phyloP scores from a whole-genome alignment of 2,113 vertebrate species.

The Ciconia stormi region DNA sequence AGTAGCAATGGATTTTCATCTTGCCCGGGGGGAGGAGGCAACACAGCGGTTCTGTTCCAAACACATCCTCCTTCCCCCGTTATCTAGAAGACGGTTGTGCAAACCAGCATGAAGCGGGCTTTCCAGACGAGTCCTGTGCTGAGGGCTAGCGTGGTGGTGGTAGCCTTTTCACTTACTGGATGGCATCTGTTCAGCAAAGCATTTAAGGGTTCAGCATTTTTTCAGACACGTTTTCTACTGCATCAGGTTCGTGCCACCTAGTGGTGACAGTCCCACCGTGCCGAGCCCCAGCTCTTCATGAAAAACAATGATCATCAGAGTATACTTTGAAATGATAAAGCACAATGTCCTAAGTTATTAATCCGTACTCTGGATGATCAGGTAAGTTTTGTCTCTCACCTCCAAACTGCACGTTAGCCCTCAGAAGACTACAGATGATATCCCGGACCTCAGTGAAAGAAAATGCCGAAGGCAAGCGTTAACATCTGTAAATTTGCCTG shows the following conservation, averaged over 20 bases:
- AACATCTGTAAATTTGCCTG: background rate
- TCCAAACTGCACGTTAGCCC: background rate
- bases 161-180: background rate
- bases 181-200: background rate
- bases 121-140: background rate
- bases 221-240: background rate
- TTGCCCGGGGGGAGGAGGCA: background rate
- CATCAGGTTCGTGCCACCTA: constrained; percentile 78
- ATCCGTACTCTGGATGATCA: background rate
- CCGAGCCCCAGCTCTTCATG: background rate
- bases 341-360: background rate
- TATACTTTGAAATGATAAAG: background rate
- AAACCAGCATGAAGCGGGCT: background rate
- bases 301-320: background rate
- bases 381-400: background rate
- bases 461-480: background rate
- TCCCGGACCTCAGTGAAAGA: background rate
- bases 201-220: background rate
- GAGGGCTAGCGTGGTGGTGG: background rate
- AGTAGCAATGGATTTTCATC: background rate
- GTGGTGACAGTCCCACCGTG: constrained; percentile 35
- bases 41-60: background rate
- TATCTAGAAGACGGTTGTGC: background rate
- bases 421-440: background rate
- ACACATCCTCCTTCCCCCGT: background rate